phyloP scores from a whole-genome alignment of 2,888 invertebrate species.

The Euplexia lucipara region DNA sequence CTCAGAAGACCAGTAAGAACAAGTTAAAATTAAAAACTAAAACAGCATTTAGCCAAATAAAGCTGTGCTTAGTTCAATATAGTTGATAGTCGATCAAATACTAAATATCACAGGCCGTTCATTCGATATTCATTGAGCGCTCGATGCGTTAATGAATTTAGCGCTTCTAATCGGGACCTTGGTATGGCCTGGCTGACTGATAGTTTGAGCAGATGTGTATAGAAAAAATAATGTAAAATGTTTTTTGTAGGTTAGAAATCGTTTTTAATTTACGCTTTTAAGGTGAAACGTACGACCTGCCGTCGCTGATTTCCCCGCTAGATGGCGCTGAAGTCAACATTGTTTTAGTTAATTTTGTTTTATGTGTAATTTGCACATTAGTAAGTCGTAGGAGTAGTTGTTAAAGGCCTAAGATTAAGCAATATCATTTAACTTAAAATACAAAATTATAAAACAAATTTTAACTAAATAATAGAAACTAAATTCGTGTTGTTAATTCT shows the following conservation, averaged over 20 bases:
- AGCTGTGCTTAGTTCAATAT: slow-evolving; percentile 20
- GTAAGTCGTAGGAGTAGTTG: no score
- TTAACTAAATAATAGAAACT: not conserved
- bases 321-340: no score
- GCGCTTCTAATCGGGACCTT: slow-evolving; percentile 40
- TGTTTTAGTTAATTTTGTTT: no score
- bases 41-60: slow-evolving; percentile 25
- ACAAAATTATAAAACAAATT: not conserved
- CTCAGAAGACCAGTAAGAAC: not conserved
- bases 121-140: slow-evolving; percentile 51
- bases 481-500: not conserved
- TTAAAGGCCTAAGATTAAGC: not conserved
- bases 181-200: slow-evolving; percentile 27
- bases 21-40: not conserved
- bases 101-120: slow-evolving; percentile 38
- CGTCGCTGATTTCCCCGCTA: no score
- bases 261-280: no score
- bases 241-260: not conserved
- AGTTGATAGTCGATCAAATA: slow-evolving; percentile 39
- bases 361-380: no score
- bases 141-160: slow-evolving; percentile 42
- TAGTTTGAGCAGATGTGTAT: not conserved
- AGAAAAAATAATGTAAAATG: not conserved
- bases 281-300: no score
- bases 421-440: not conserved